Percentiles rank a stretch among this genome's conserved stretches.
Evolutionary conservation across 1,140 invertebrate species (phyloP).

Genomic region (Pantala flavescens): DNA sequence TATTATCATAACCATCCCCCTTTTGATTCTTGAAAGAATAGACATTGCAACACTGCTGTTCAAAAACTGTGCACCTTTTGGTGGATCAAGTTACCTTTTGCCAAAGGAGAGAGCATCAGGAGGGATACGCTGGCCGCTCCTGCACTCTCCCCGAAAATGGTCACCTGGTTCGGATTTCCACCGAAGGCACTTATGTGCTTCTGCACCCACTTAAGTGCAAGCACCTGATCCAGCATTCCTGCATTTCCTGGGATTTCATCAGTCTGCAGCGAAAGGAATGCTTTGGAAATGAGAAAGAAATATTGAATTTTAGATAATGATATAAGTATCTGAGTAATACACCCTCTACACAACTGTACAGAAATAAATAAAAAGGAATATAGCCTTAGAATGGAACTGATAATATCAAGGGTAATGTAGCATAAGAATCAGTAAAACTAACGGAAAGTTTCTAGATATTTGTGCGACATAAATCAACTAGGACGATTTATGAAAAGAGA

Average conservation of each 20-base stretch:
- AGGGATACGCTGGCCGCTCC: constrained; percentile 39
- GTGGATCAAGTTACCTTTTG: constrained; percentile 22
- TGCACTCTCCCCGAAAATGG: constrained; percentile 48
- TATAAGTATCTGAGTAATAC: not conserved
- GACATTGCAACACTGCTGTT: not conserved
- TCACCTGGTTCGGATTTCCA: constrained; percentile 42
- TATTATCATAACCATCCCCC: not conserved
- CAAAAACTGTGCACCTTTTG: too few species aligned
- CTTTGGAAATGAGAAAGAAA: constrained; percentile 18
- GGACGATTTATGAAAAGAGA: too few species aligned
- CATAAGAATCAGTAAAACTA: not conserved
- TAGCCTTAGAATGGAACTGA: not conserved
- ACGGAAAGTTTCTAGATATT: not conserved
- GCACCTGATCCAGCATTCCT: constrained; percentile 34
- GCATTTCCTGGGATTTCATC: constrained; percentile 32
- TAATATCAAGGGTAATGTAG: not conserved
- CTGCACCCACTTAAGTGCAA: constrained; percentile 31
- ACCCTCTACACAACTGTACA: not conserved
- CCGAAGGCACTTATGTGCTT: constrained; percentile 39
- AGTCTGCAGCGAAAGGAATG: constrained; percentile 24
- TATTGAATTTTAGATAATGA: not conserved
- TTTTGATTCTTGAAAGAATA: not conserved
- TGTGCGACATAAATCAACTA: not conserved
- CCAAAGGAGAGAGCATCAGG: constrained; percentile 22
- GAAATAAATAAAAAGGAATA: not conserved